Evolutionary conservation across 1,140 invertebrate genomes (phyloP).

Genomic region (Coptotermes formosanus): DNA sequence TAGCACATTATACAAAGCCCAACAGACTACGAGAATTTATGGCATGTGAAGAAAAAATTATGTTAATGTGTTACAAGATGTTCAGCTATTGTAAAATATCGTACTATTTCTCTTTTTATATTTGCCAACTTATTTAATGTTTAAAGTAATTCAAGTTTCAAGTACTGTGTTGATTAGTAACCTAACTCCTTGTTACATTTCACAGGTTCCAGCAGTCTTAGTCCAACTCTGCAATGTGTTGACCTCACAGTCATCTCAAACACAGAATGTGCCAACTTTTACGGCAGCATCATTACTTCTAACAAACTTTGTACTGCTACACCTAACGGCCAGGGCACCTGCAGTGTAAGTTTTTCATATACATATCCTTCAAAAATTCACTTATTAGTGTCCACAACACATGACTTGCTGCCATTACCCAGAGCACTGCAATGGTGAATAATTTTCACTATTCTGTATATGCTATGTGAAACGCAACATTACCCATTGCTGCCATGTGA

Average conservation of each 20-base stretch:
- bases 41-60: no score
- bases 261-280: slow-evolving; percentile 21
- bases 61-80: no score
- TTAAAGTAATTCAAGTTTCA: neutral
- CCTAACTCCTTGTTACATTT: neutral
- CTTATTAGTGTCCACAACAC: no score
- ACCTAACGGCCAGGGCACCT: no score
- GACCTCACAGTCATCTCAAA: slow-evolving; percentile 28
- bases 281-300: slow-evolving; percentile 19
- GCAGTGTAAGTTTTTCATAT: slow-evolving; percentile 25
- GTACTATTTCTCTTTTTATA: neutral
- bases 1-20: no score
- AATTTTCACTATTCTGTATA: no score
- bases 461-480: no score
- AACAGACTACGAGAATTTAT: no score
- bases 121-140: neutral
- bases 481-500: no score
- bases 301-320: slow-evolving; percentile 21
- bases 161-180: neutral
- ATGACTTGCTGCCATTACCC: no score
- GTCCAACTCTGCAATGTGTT: slow-evolving; percentile 1
- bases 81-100: neutral
- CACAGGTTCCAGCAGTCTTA: slow-evolving; percentile 23
- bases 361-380: no score
- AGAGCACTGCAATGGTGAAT: no score